Conservation (phyloP, 2,113 vertebrate species). For the Lepus timidus region DNA sequence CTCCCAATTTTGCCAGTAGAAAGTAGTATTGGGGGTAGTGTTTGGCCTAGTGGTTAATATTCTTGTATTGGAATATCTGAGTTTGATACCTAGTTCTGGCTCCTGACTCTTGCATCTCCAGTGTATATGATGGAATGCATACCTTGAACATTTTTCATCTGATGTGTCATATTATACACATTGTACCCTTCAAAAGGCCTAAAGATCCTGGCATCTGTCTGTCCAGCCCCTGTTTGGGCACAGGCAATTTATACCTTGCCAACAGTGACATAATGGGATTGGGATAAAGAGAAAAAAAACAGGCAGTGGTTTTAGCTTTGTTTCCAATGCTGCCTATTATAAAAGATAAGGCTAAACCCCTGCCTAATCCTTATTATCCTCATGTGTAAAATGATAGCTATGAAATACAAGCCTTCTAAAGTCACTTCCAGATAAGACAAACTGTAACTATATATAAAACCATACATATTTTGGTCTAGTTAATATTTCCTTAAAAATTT, state of each 20-base stretch:
- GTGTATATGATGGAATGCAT: not conserved
- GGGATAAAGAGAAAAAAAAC: not conserved
- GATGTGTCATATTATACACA: not conserved
- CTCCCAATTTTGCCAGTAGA: not conserved
- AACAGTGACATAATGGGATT: not conserved
- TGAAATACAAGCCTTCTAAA: not conserved
- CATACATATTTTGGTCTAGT: not conserved
- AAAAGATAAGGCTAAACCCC: not conserved
- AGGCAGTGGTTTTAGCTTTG: not conserved
- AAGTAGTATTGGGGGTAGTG: not conserved
- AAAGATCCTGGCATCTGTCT: not conserved
- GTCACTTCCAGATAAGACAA: not conserved
- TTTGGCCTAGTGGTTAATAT: no score
- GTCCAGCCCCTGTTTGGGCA: not conserved
- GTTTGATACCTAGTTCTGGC: no score
- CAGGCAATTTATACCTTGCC: not conserved
- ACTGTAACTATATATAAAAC: not conserved
- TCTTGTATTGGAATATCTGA: no score
- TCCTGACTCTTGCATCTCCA: no score
- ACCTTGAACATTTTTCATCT: not conserved
- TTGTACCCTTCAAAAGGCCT: not conserved
- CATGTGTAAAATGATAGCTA: not conserved
- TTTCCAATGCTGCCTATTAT: not conserved
- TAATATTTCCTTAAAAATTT: not conserved
- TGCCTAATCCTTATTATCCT: not conserved